Evolutionary conservation across 23 tunicate genomes (phyloP).

Genomic region (Trididemnum nubilum): DNA sequence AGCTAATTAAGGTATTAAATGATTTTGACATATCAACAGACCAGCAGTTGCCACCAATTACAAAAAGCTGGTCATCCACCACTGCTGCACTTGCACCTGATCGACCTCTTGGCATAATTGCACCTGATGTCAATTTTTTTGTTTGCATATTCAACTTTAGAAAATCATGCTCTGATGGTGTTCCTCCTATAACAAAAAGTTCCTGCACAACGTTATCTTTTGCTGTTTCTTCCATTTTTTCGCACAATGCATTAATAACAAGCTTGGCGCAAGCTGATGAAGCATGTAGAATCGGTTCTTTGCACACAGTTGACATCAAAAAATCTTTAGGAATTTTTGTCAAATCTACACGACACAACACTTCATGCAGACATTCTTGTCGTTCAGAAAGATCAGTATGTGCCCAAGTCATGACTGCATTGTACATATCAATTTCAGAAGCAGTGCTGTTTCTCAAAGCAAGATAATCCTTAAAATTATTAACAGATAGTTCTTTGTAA

Average conservation of each 20-base stretch:
- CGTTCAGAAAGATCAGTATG: neutral
- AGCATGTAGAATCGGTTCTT: neutral
- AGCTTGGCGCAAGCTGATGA: conserved; percentile 22
- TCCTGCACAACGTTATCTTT: neutral
- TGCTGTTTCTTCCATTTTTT: neutral
- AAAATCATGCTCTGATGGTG: conserved; percentile 6
- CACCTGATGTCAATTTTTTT: neutral
- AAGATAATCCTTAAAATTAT: neutral
- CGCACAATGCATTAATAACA: neutral
- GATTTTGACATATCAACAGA: conserved; percentile 7
- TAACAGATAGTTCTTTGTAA: neutral
- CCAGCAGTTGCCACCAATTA: conserved; percentile 14
- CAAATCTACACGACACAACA: neutral
- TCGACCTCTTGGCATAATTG: neutral
- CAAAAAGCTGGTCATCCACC: neutral
- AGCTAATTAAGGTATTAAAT: neutral
- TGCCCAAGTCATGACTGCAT: conserved; percentile 18
- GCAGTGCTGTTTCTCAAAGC: neutral
- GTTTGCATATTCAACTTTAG: neutral
- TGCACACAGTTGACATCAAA: neutral
- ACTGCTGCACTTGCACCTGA: conserved; percentile 20
- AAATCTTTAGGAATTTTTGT: neutral
- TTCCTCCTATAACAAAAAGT: conserved; percentile 18
- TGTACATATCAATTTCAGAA: neutral
- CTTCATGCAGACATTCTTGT: neutral